Percentiles rank a stretch among this genome's conserved stretches.
Conservation (phyloP, 2,797 vertebrate species). For the Jordanella pulchra region DNA sequence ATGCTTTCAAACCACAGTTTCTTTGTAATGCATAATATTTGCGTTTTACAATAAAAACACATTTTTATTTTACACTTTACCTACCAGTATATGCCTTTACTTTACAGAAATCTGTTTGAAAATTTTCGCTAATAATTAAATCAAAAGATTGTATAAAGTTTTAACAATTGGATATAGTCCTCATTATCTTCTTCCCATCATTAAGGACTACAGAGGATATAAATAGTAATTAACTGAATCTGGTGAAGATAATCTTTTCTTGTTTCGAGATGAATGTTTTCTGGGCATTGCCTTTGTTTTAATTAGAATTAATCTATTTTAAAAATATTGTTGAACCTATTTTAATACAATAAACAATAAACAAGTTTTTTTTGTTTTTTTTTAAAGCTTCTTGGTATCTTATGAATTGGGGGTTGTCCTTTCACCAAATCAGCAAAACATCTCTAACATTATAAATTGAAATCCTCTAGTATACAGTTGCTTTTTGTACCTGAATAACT, state of each 20-base stretch:
- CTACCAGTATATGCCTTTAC: not conserved
- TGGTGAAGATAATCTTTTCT: too few relatives aligned
- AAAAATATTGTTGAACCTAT: too few relatives aligned
- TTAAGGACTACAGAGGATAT: not conserved
- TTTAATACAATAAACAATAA: too few relatives aligned
- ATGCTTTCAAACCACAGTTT: not conserved
- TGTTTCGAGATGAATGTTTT: too few relatives aligned
- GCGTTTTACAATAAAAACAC: too few relatives aligned
- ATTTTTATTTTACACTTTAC: not conserved
- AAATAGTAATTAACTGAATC: too few relatives aligned
- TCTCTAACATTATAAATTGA: not conserved
- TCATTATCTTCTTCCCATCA: not conserved
- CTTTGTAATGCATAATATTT: not conserved
- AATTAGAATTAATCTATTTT: too few relatives aligned
- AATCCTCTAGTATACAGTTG: not conserved
- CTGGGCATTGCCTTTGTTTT: too few relatives aligned
- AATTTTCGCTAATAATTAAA: not conserved
- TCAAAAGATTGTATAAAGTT: not conserved
- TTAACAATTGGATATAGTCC: not conserved
- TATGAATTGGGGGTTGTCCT: not conserved
- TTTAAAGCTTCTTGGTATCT: not conserved
- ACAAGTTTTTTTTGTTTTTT: not conserved
- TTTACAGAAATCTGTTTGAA: not conserved
- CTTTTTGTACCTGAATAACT: not conserved
- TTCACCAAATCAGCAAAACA: not conserved